Percentiles rank a stretch among this genome's conserved stretches.
Evolutionary conservation across 2,797 vertebrate species (phyloP).

Genomic region (Crenichthys baileyi): DNA sequence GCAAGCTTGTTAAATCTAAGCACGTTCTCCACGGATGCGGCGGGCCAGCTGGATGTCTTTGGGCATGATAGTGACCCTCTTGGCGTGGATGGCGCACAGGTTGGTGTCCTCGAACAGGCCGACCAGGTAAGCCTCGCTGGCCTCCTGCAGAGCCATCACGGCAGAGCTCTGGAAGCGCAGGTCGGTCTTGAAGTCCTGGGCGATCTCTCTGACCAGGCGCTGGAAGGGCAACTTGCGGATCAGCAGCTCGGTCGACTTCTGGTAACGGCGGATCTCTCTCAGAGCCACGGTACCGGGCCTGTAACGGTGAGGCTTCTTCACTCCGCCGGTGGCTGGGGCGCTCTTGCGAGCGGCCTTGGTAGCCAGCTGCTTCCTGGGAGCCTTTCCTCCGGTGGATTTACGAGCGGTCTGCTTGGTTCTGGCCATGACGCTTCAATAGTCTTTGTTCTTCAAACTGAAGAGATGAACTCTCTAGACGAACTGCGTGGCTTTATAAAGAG

Average conservation of each 20-base stretch:
- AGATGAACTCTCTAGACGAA: neutral
- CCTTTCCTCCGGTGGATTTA: neutral
- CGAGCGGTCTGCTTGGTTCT: constrained; percentile 1
- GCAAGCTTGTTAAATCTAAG: neutral
- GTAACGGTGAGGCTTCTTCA: constrained; percentile 1
- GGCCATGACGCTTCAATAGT: neutral
- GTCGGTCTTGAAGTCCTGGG: neutral
- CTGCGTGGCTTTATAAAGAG: neutral
- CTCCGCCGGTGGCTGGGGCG: neutral
- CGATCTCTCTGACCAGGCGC: neutral
- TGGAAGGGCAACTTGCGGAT: constrained; percentile 2
- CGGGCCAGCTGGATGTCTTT: constrained; percentile 2
- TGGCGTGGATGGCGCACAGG: constrained; percentile 3
- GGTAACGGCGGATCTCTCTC: neutral
- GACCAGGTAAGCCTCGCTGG: neutral
- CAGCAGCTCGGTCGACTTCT: neutral
- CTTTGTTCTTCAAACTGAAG: too few species aligned
- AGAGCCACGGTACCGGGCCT: neutral
- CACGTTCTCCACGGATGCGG: neutral
- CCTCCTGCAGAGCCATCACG: constrained; percentile 1
- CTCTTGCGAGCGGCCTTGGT: neutral
- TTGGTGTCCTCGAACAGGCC: neutral
- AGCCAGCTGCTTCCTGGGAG: neutral
- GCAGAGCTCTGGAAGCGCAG: constrained; percentile 3
- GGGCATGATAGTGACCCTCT: constrained; percentile 3